Evolutionary conservation across 1,140 invertebrate species (phyloP).

Genomic region (Forficula auricularia): DNA sequence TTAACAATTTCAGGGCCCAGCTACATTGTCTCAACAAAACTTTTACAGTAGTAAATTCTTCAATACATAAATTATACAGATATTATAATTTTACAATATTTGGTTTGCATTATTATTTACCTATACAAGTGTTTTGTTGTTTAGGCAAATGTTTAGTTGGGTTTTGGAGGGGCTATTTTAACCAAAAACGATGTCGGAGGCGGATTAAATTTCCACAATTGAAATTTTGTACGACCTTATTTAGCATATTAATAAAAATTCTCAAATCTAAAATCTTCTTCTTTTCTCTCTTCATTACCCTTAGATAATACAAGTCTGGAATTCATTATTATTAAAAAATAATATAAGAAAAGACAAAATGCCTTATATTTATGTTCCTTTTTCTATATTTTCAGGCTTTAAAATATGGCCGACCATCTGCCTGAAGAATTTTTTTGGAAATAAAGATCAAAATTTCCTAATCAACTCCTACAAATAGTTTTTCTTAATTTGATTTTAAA

Average conservation of each 20-base stretch:
- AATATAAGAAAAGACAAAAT: constrained; percentile 15
- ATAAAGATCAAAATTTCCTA: constrained; percentile 33
- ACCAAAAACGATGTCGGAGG: constrained; percentile 50
- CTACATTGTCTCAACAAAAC: too few species aligned
- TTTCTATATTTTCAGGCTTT: constrained; percentile 32
- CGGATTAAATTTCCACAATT: constrained; percentile 16
- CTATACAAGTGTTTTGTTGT: constrained; percentile 27
- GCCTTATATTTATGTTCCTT: constrained; percentile 10
- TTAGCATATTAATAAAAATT: constrained; percentile 18
- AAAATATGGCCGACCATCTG: constrained; percentile 25
- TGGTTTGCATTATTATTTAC: constrained; percentile 13
- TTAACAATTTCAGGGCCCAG: too few species aligned
- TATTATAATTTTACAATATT: constrained; percentile 2
- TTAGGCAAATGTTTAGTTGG: constrained; percentile 50
- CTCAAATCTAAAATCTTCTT: constrained; percentile 13
- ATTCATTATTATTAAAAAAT: constrained; percentile 19
- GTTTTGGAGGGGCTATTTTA: constrained; percentile 59
- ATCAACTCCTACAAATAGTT: constrained; percentile 19
- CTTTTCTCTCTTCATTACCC: constrained; percentile 14
- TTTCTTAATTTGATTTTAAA: constrained; percentile 9
- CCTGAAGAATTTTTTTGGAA: constrained; percentile 30
- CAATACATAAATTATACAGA: too few species aligned
- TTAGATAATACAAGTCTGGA: constrained; percentile 13
- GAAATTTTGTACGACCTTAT: constrained; percentile 11
- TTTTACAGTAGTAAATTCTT: too few species aligned